These are phyloP conservation scores for Phalacrocorax carbo DNA, from an alignment of 2,113 vertebrate genomes.

Conservation along the genomic window DNA sequence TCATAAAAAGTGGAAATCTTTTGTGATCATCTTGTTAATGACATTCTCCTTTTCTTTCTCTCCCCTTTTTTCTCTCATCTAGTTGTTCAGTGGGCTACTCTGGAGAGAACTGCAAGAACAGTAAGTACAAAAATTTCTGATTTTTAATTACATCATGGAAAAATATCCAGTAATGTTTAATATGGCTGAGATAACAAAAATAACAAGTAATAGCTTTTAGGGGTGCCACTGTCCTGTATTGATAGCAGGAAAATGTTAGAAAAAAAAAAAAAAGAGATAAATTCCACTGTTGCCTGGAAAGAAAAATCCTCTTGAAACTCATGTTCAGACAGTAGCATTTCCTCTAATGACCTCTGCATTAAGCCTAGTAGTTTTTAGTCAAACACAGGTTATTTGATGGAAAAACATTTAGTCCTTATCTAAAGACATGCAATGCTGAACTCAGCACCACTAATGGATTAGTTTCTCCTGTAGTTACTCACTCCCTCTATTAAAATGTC, in stretches of 20 bases:
- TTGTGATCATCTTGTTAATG: background rate
- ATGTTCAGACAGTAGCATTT: background rate
- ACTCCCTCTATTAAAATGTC: background rate
- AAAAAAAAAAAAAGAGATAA: background rate
- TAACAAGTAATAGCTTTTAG: background rate
- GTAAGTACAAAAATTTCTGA: conserved; percentile 66
- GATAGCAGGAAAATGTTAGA: background rate
- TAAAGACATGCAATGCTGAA: background rate
- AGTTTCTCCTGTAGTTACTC: background rate
- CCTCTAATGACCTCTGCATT: background rate
- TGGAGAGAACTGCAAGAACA: conserved; percentile 50
- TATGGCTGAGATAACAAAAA: background rate
- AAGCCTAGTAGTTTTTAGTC: background rate
- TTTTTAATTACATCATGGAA: background rate
- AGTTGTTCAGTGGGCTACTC: conserved; percentile 73
- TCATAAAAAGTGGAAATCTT: background rate
- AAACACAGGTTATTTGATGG: background rate
- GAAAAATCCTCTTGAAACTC: background rate
- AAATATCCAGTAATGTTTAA: background rate
- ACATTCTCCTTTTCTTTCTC: background rate
- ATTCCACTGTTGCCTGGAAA: background rate
- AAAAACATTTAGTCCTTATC: background rate
- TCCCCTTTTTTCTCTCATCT: background rate
- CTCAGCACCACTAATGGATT: background rate
- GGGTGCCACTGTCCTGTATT: background rate